Base-by-base conservation (phyloP, 2,113 vertebrate genomes). In the Gobius niger region DNA sequence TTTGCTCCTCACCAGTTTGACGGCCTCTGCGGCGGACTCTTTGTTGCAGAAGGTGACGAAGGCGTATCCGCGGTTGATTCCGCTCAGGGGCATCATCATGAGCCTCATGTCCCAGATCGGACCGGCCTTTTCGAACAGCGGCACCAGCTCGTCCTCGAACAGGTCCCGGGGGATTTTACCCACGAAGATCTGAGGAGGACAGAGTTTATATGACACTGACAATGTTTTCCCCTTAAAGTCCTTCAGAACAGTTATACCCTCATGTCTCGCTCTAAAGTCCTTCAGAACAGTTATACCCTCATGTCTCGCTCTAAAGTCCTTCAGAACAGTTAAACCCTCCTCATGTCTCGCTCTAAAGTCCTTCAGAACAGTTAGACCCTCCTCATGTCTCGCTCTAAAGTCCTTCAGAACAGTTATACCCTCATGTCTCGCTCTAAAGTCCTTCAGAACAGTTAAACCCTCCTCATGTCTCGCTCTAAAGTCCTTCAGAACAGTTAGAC, bases 31-130 rank as follows among this genome's bases (percentile, higher is more conserved):
- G 49, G 98, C 96, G 24, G 96, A 95, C 61, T 99, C 97, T 92
- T 99, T 99, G 82, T 93, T 95, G 93, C 98, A 99, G 93, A 98
- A 99, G 5, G 98, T 99, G 90, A 99, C 94, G 87, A 99, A 99
- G 86, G 98, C 98, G 78, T 99, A 99, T 82, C 98, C 98, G 80
- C 98, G 88, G 87, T 99, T 99, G 76, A 99, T 92, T 75, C 98
- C 97, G 44, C 96, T 98, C 19, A 99, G 93, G 0, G 97, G 97
- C 90, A 99, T 97, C 97, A 99, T 99, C 98, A 99, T 99, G 72
- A 99, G 92, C 72, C 98, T 90, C 10, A 99, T 93, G 92, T 99
- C 97, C 98, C 98, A 99, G 87, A 99, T 98, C 47, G 94, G 92
- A 44, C 98, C 98, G 1, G 96, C 98, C 88, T 96, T 97, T 88